Percentiles rank a stretch among this genome's conserved stretches.
Conservation (phyloP, 2,113 vertebrate genomes). For the Oreocharis arfaki region DNA sequence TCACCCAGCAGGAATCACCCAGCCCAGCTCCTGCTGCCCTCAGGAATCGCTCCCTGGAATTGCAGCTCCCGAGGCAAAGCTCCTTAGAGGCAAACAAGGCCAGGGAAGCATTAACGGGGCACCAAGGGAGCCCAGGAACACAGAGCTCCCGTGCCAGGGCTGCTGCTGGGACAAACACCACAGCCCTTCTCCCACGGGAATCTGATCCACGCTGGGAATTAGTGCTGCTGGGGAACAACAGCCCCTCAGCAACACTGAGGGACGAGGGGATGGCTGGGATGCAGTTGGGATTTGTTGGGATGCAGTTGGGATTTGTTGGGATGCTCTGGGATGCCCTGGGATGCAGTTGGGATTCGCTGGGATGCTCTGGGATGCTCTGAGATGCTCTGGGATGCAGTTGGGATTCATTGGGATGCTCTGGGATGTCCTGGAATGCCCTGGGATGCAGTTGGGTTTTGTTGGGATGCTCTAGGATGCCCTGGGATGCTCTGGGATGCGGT, state of each 20-base stretch:
- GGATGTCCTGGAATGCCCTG: no score
- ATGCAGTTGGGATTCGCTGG: no score
- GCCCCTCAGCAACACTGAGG: neutral
- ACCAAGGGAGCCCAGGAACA: neutral
- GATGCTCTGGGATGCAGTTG: no score
- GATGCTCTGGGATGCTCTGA: no score
- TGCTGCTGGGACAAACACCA: slow-evolving; percentile 11
- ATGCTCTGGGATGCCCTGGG: no score
- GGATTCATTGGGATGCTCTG: no score
- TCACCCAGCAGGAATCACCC: neutral
- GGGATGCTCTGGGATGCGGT: neutral
- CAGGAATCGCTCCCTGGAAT: slow-evolving; percentile 47
- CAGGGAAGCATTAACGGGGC: slow-evolving; percentile 44
- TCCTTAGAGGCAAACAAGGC: slow-evolving; percentile 53
- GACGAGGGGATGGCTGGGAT: neutral
- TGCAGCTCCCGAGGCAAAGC: slow-evolving; percentile 36
- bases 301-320: no score
- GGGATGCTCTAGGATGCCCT: neutral
- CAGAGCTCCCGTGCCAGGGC: neutral
- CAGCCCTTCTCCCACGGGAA: neutral
- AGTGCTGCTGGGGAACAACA: neutral
- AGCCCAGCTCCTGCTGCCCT: neutral
- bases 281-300: no score
- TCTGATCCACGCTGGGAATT: neutral
- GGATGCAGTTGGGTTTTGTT: no score